These are phyloP conservation scores for Meghimatium bilineatum DNA, from an alignment of 2,888 invertebrate genomes.

Conservation along the genomic window DNA sequence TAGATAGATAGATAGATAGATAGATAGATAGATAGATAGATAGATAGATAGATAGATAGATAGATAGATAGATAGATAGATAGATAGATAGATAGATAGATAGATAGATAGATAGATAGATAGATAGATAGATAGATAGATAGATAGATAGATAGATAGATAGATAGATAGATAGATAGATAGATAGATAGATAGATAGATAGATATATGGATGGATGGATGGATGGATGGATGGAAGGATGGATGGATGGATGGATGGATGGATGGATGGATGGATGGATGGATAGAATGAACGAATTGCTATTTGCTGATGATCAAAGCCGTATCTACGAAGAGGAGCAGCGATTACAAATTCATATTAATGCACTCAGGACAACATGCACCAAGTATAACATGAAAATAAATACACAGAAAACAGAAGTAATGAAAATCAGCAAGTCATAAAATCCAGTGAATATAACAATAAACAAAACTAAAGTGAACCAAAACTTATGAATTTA, in stretches of 20 bases:
- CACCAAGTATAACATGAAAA: no score
- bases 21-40: not conserved
- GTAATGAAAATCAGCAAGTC: no score
- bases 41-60: not conserved
- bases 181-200: not conserved
- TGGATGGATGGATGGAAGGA: not conserved
- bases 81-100: not conserved
- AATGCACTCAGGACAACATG: no score
- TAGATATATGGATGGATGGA: not conserved
- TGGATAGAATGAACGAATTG: not conserved
- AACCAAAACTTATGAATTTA: no score
- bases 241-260: conserved; percentile 1
- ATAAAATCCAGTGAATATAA: no score
- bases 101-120: not conserved
- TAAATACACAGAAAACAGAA: no score
- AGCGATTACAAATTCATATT: no score
- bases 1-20: not conserved
- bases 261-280: conserved; percentile 1
- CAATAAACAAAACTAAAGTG: no score
- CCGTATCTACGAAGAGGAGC: no score
- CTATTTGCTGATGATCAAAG: no score
- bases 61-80: not conserved
- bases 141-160: not conserved
- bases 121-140: not conserved
- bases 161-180: not conserved